A percentile compares a stretch with the other conserved stretches of the same genome.
Conservation (phyloP, 2,888 invertebrate species). For the Galerucella pusilla region DNA sequence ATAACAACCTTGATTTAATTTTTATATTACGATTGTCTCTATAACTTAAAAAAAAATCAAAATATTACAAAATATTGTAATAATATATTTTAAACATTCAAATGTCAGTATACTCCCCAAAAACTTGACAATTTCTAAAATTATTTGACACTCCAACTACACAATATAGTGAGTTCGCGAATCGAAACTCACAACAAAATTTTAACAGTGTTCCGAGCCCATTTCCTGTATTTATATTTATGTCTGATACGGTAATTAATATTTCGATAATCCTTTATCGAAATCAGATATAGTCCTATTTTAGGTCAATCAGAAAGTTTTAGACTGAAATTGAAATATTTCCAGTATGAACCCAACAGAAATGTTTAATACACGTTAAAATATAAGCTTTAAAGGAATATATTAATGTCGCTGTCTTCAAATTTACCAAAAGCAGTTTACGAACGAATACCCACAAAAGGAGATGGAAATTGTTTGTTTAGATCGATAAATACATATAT, state of each 20-base stretch:
- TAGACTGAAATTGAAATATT: neutral
- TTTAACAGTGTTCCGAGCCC: no score
- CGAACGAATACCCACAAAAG: neutral
- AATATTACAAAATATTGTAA: no score
- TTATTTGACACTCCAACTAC: no score
- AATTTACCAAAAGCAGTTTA: neutral
- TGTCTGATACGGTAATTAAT: neutral
- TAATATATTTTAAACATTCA: no score
- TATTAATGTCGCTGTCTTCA: neutral
- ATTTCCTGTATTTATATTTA: neutral
- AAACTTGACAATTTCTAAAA: no score
- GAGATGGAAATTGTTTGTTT: conserved; percentile 13
- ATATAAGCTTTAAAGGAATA: neutral
- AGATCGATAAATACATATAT: neutral
- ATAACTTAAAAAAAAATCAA: no score
- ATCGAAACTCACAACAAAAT: no score
- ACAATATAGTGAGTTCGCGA: no score
- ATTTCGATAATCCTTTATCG: neutral
- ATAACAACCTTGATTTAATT: no score
- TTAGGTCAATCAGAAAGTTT: neutral
- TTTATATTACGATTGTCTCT: no score
- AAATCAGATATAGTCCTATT: neutral
- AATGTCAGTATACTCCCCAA: no score
- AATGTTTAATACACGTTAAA: neutral
- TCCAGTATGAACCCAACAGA: neutral